Percentiles rank a stretch among this genome's conserved stretches.
Evolutionary conservation across 1,140 invertebrate genomes (phyloP).

Genomic region (Philotrypesis tridentata): DNA sequence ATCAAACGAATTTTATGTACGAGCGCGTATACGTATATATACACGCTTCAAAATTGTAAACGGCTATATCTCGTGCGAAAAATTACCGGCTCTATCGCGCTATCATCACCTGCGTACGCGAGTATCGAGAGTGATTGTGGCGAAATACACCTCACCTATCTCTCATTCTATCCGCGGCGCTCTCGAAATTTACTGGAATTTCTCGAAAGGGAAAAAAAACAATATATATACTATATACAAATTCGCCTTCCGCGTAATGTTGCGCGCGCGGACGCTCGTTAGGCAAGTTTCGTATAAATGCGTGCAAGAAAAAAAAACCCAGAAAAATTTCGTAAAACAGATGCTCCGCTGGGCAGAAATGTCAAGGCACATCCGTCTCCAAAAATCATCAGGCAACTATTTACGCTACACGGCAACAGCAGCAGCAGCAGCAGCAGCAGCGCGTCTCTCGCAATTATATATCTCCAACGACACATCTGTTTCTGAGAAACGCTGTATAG

Average conservation of each 20-base stretch:
- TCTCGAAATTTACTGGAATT: too few relatives aligned
- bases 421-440: background rate
- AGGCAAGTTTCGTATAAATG: background rate
- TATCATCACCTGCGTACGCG: background rate
- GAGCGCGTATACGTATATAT: too few relatives aligned
- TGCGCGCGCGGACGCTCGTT: too few relatives aligned
- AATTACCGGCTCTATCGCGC: background rate
- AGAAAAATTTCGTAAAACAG: background rate
- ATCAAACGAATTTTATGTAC: background rate
- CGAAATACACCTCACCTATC: background rate
- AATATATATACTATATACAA: too few relatives aligned
- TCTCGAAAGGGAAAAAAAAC: too few relatives aligned
- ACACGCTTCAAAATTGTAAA: background rate
- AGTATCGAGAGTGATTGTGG: background rate
- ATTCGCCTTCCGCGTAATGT: too few relatives aligned
- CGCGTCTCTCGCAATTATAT: background rate
- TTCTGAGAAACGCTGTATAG: background rate
- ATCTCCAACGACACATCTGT: background rate
- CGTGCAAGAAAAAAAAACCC: too few relatives aligned
- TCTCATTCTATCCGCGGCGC: too few relatives aligned
- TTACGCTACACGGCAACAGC: background rate
- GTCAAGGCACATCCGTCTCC: background rate
- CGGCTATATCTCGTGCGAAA: background rate
- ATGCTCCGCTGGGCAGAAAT: background rate
- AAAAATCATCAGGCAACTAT: background rate